These are phyloP conservation scores for Tyrannus savana DNA, from an alignment of 2,113 vertebrate species.

Conservation along the genomic window DNA sequence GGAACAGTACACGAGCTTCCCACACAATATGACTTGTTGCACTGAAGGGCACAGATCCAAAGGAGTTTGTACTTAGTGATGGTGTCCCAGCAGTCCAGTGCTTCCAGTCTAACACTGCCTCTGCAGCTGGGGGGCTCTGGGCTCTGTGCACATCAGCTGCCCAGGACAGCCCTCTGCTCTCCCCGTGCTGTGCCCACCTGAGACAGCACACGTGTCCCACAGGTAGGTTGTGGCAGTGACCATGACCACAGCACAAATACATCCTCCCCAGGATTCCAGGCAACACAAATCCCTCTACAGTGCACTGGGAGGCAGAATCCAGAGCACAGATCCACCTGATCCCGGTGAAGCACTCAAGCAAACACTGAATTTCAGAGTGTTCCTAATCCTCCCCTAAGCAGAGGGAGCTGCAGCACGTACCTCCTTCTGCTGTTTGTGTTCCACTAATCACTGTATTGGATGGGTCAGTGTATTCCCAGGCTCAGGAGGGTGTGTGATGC, in stretches of 20 bases:
- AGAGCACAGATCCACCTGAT: fast-evolving
- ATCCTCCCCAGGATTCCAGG: not conserved
- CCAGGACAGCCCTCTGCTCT: not conserved
- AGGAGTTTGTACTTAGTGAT: not conserved
- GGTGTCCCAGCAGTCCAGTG: not conserved
- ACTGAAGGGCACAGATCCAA: not conserved
- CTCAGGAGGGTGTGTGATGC: not conserved
- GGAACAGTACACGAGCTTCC: not conserved
- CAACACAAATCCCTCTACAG: not conserved
- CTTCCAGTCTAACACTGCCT: not conserved
- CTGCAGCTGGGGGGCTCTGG: not conserved
- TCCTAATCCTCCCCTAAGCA: not conserved
- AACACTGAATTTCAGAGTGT: not conserved
- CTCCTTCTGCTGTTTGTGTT: not conserved
- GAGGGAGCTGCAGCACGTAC: not conserved
- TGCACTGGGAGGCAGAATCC: not conserved
- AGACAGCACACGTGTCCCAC: not conserved
- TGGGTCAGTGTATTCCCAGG: not conserved
- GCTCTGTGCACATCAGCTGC: not conserved
- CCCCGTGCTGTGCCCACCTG: not conserved
- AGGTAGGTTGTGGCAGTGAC: not conserved
- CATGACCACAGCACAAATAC: not conserved
- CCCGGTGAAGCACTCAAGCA: not conserved
- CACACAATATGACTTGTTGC: not conserved
- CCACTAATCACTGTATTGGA: not conserved